Evolutionary conservation across 1,140 invertebrate species (phyloP).

Genomic region (Penaeus vannamei): DNA sequence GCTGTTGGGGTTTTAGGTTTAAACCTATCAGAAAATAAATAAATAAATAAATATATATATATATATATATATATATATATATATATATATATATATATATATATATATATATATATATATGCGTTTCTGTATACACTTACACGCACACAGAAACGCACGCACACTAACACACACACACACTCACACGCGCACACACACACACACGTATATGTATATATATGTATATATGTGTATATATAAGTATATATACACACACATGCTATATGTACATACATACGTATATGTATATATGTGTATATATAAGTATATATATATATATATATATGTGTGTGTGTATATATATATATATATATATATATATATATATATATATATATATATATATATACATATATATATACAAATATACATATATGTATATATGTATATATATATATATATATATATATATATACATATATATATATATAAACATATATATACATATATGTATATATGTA

Average conservation of each 20-base stretch:
- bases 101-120: too few species aligned
- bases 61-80: not conserved
- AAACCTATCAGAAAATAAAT: too few species aligned
- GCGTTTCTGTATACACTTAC: too few species aligned
- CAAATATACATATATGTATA: not conserved
- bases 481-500: not conserved
- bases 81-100: too few species aligned
- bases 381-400: not conserved
- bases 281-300: not conserved
- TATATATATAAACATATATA: too few species aligned
- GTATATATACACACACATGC: not conserved
- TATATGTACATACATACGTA: not conserved
- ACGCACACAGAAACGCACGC: not conserved
- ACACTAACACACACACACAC: too few species aligned
- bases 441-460: constrained; percentile 10
- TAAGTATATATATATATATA: not conserved
- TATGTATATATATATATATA: not conserved
- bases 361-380: not conserved
- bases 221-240: not conserved
- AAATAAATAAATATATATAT: not conserved
- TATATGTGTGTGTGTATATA: not conserved
- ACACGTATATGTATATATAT: not conserved
- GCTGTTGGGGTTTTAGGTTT: too few species aligned
- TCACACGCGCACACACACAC: too few species aligned
- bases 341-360: not conserved